These are phyloP conservation scores for Napeogenes inachia DNA, from an alignment of 2,888 invertebrate genomes.

Conservation along the genomic window DNA sequence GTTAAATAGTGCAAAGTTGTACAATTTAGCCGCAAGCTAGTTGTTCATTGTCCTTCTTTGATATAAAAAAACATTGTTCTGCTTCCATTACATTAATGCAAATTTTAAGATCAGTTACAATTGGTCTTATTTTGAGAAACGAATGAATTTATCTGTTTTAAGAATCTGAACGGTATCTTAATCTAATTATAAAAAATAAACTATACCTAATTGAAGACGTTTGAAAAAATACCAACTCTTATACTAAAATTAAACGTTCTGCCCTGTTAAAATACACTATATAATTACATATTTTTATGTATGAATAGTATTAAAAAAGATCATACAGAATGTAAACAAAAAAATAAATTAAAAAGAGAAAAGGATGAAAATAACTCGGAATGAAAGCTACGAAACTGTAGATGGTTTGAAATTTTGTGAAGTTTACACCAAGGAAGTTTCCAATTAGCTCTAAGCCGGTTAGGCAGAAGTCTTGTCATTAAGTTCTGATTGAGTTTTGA, in stretches of 20 bases:
- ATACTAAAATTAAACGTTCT: no score
- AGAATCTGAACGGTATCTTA: no score
- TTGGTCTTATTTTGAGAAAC: no score
- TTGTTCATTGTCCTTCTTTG: constrained; percentile 34
- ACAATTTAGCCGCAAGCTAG: constrained; percentile 57
- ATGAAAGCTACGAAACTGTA: constrained; percentile 4
- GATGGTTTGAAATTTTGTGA: constrained; percentile 9
- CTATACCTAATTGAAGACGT: no score
- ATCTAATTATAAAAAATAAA: no score
- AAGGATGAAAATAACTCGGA: background rate
- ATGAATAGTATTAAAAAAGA: no score
- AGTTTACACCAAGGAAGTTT: constrained; percentile 20
- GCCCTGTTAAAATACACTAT: no score
- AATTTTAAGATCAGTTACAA: constrained; percentile 20
- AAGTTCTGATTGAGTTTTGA: constrained; percentile 32
- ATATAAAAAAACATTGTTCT: constrained; percentile 28
- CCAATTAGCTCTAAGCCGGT: constrained; percentile 22
- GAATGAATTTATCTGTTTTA: no score
- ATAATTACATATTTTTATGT: no score
- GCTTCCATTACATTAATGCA: constrained; percentile 29
- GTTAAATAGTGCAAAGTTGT: constrained; percentile 65
- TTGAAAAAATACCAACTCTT: no score
- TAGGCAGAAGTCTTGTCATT: constrained; percentile 27
- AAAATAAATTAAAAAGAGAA: constrained; percentile 19
- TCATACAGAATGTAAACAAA: no score